Conservation (phyloP, 1,140 invertebrate genomes). For the Oryzaephilus surinamensis region DNA sequence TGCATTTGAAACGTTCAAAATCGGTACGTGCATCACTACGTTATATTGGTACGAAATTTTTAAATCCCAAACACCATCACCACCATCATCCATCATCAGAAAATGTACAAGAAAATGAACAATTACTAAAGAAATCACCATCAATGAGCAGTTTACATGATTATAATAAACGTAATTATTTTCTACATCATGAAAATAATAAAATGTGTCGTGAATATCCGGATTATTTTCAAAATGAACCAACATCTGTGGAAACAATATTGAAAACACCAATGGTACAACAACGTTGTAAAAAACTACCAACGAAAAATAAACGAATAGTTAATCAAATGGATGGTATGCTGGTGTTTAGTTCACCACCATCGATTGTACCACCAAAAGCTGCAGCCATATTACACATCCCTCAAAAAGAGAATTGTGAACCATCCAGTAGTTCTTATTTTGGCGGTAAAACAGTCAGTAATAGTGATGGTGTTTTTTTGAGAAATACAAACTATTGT, state of each 20-base stretch:
- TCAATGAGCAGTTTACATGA: slow-evolving; percentile 39
- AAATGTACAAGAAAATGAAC: slow-evolving; percentile 25
- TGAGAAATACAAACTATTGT: slow-evolving; percentile 5
- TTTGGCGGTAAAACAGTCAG: no score
- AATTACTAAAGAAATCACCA: slow-evolving; percentile 22
- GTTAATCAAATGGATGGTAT: slow-evolving; percentile 12
- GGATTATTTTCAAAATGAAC: slow-evolving; percentile 30
- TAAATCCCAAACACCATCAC: slow-evolving; percentile 31
- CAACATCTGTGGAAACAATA: slow-evolving; percentile 29
- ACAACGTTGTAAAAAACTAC: slow-evolving; percentile 2
- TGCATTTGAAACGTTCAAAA: slow-evolving; percentile 42
- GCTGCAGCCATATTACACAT: slow-evolving; percentile 46
- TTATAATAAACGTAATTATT: slow-evolving; percentile 4
- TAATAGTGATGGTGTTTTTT: slow-evolving; percentile 4
- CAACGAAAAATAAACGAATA: slow-evolving; percentile 18
- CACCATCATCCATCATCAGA: slow-evolving; percentile 17
- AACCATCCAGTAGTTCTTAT: slow-evolving; percentile 27
- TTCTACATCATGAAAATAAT: slow-evolving; percentile 26
- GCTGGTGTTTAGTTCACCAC: slow-evolving; percentile 27
- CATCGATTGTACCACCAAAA: slow-evolving; percentile 44
- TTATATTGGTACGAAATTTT: slow-evolving; percentile 47
- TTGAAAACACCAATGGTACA: slow-evolving; percentile 43
- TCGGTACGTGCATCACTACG: slow-evolving; percentile 62
- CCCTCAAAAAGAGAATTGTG: slow-evolving; percentile 28
- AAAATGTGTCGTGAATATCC: slow-evolving; percentile 36